Percentiles rank a stretch among this genome's conserved stretches.
Evolutionary conservation across 2,797 vertebrate genomes (phyloP).

Genomic region (Alfaro cultratus): DNA sequence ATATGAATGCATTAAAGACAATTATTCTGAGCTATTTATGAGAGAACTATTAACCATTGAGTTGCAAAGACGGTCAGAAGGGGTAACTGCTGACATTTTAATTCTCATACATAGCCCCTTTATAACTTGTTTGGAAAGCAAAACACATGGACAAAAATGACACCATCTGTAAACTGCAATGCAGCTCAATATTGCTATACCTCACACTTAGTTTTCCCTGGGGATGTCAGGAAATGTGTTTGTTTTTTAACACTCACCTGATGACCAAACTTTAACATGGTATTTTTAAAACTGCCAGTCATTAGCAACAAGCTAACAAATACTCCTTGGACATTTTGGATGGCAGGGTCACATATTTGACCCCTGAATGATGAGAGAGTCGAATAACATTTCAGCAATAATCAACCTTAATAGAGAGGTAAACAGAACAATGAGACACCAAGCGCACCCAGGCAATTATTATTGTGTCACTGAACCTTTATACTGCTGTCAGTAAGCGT

Average conservation of each 20-base stretch:
- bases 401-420: slow-evolving; percentile 59
- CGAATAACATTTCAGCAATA: slow-evolving; percentile 73
- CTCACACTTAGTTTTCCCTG: not conserved
- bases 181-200: not conserved
- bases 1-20: not conserved
- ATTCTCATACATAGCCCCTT: not conserved
- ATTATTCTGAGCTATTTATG: not conserved
- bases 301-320: slow-evolving; percentile 63
- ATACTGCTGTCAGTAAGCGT: slow-evolving; percentile 62
- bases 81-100: not conserved
- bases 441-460: slow-evolving; percentile 43
- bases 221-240: not conserved
- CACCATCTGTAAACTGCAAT: not conserved
- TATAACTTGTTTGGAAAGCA: not conserved
- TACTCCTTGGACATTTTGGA: slow-evolving; percentile 56
- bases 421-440: slow-evolving; percentile 52
- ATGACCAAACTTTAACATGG: slow-evolving; percentile 29
- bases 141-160: not conserved
- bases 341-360: slow-evolving; percentile 75
- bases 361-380: slow-evolving; percentile 59
- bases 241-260: slow-evolving; percentile 25
- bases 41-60: not conserved
- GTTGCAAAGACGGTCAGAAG: not conserved
- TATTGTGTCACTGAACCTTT: slow-evolving; percentile 63
- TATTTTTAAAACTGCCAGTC: slow-evolving; percentile 42